Evolutionary conservation across 2,797 vertebrate species (phyloP), one percentile per base, ranked within the genome.

Genomic region (Crocidura indochinensis): DNA sequence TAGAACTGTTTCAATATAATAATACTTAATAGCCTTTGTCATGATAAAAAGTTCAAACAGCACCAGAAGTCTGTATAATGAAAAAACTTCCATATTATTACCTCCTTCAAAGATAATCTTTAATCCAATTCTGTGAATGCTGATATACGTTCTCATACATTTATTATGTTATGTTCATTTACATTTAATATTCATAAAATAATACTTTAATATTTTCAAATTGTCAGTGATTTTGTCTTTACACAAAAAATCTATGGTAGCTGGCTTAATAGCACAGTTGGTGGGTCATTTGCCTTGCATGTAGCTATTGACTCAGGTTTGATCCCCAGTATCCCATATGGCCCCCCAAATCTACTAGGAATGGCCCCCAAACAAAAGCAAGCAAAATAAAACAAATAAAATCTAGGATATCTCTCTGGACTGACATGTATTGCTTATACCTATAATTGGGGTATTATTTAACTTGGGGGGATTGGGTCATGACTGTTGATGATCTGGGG

Each of bases 121-220:
- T 17, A 29, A 79, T 77, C 15, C 10, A 87, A 67, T 26, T 64
- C 29, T 76, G 29, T 38, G 12, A 38, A 73, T 11, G 19, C 14
- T 89, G 56, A 72, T 4, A 29, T 38, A 64, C 65, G 62, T 60
- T 65, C 53, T 26, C 47, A 6, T 27, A 20, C 17, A 26, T 46
- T 1, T 56, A 56, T 56, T 56, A 56, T 56, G 53, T n/a, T 14
- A 56, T 56, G 19, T 56, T 67, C 22, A 8, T 79, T 49, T 65
- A 29, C 53, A 29, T 67, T 94, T 69, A 84, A 68, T 19, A 60
- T 24, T 73, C 67, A 24, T 49, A 44, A 29, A 20, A 56, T 83
- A 9, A 69, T 11, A 27, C 51, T 87, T 77, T 87, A 27, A n/a
- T 81, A 51, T n/a, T 62, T 44, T 14, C 3, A 60, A 87, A 31